phyloP scores from a whole-genome alignment of 2,113 vertebrate genomes.

The Lagopus muta region DNA sequence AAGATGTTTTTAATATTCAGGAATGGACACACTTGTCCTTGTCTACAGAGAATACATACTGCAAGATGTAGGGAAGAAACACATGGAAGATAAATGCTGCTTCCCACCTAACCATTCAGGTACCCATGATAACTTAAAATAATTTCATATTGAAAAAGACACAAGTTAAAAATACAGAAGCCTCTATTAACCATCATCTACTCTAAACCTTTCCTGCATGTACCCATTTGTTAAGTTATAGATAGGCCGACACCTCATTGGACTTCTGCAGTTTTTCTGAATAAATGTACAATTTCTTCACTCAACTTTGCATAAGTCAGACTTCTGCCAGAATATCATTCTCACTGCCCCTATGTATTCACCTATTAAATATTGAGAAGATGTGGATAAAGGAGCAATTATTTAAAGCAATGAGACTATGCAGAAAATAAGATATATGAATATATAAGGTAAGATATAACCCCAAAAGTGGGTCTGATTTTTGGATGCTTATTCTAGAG shows the following conservation, averaged over 20 bases:
- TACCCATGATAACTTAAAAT: background rate
- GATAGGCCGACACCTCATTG: background rate
- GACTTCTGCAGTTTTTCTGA: background rate
- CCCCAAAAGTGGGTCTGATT: background rate
- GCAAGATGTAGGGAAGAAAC: background rate
- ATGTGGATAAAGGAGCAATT: background rate
- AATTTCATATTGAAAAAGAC: background rate
- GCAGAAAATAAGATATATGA: background rate
- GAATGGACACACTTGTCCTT: background rate
- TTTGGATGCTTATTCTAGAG: background rate
- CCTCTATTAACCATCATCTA: background rate
- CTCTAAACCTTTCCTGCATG: background rate
- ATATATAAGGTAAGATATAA: too few relatives aligned
- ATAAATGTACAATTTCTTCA: background rate
- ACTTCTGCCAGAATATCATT: background rate
- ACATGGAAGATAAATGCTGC: background rate
- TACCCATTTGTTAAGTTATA: background rate
- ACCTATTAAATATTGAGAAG: background rate
- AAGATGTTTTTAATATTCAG: background rate
- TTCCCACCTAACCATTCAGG: background rate
- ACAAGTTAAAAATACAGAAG: background rate
- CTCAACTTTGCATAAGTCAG: background rate
- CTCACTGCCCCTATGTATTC: background rate
- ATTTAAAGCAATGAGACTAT: background rate
- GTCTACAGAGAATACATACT: background rate